Base-by-base conservation (phyloP, 2,113 vertebrate species). In the Sebastes schlegelii region DNA sequence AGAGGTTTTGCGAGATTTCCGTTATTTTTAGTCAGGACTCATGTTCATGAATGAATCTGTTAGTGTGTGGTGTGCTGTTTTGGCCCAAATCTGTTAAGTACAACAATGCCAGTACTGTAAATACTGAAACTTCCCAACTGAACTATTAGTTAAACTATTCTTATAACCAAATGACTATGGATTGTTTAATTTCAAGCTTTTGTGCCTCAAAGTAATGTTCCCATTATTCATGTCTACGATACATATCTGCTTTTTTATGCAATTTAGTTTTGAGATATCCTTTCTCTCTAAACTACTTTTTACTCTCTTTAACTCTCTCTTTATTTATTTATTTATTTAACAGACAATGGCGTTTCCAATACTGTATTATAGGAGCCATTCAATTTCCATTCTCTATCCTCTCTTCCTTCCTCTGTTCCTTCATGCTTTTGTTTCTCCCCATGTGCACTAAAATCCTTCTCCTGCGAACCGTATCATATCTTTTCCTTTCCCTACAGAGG, bases 291-390 rank as follows among this genome's bases (percentile, higher is more conserved):
- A 45, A 19, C 49, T 6, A 34, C 34, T 34, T 34, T 34, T 9
- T 12, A 8, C 4, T 2, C 19, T 55, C 51, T 67, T 21, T 68
- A 34, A 13, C 26, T 78, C 43, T 68, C 2, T 60, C 19, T 51
- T 74, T 45, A 64, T 80, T 63, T 14, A 40, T 68, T 4, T 60
- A 23, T 51, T 74, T 45, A 64, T 80, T 63, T 14, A 40, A 26
- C 23, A 55, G 64, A 69, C 48, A 40, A 34, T 34, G 34, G 34
- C 3, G 16, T n/a, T 16, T 26, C 51, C 21, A 69, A 4, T 21
- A 2, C 69, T 61, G 19, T 62, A 10, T 68, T 45, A 62, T 34
- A 34, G 34, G 34, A 34, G 45, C 52, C 17, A 12, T 57, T 21
- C 34, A 34, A 34, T 34, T 51, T 42, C 43, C 34, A 34, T 34